phyloP scores from a whole-genome alignment of 2,888 invertebrate genomes.

The Chalcis sispes region DNA sequence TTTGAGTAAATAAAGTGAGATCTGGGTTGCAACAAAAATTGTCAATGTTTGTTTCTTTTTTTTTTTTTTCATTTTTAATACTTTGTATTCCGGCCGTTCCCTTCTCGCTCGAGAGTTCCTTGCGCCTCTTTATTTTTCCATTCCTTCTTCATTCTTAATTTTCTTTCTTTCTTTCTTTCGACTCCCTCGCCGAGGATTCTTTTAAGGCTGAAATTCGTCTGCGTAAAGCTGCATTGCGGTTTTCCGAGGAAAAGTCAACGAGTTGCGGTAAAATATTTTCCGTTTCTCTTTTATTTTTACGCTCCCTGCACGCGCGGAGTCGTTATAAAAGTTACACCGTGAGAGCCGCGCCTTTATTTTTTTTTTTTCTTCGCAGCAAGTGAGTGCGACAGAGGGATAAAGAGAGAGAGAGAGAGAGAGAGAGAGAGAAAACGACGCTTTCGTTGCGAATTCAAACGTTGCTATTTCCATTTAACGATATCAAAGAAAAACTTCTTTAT shows the following conservation, averaged over 20 bases:
- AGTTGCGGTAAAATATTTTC: slow-evolving; percentile 54
- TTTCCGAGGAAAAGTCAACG: slow-evolving; percentile 47
- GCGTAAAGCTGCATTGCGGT: slow-evolving; percentile 48
- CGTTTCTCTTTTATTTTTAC: slow-evolving; percentile 36
- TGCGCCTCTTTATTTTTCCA: slow-evolving; percentile 25
- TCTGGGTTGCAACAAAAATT: slow-evolving; percentile 31
- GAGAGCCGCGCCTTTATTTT: background rate
- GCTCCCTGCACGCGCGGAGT: background rate
- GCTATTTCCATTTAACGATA: background rate
- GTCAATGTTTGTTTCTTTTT: slow-evolving; percentile 22
- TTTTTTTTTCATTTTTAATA: slow-evolving; percentile 27
- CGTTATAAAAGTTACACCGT: slow-evolving; percentile 23
- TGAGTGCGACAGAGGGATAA: background rate
- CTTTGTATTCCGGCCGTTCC: background rate
- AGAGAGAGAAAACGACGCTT: too few relatives aligned
- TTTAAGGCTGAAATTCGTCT: background rate
- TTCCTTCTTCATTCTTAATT: background rate
- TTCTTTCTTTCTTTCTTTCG: background rate
- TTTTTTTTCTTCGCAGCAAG: background rate
- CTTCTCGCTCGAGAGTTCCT: background rate
- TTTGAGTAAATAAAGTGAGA: slow-evolving; percentile 54
- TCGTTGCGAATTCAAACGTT: slow-evolving; percentile 1
- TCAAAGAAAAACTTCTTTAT: background rate
- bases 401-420: too few relatives aligned
- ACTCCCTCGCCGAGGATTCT: slow-evolving; percentile 14